phyloP scores from a whole-genome alignment of 2,888 invertebrate species.

The Hedychridium roseum region DNA sequence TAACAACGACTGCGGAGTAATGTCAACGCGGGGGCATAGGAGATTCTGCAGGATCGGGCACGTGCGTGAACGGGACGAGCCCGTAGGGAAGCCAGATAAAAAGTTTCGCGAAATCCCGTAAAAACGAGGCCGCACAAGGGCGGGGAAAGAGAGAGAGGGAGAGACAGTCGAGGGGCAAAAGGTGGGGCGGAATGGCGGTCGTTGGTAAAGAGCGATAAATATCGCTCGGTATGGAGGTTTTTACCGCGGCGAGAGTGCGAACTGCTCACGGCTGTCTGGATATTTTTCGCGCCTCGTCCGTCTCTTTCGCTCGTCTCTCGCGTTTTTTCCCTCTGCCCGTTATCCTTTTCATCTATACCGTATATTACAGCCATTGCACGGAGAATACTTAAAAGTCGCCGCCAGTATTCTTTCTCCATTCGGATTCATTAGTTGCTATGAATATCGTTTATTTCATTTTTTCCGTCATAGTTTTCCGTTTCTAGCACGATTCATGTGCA shows the following conservation, averaged over 20 bases:
- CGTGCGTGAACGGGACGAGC: no score
- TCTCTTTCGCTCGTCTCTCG: constrained; percentile 9
- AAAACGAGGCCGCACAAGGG: constrained; percentile 11
- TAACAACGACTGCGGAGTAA: constrained; percentile 43
- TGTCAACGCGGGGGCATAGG: constrained; percentile 25
- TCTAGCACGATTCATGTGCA: no score
- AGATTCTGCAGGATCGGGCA: no score
- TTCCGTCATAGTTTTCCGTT: background rate
- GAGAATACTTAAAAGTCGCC: no score
- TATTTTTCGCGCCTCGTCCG: constrained; percentile 20
- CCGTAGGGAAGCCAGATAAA: constrained; percentile 31
- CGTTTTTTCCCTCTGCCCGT: constrained; percentile 1
- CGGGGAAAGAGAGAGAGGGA: background rate
- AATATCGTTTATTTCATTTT: background rate
- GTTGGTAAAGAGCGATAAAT: constrained; percentile 45
- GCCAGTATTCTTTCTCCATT: no score
- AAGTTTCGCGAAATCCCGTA: constrained; percentile 38
- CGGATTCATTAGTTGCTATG: no score
- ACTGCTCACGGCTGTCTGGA: constrained; percentile 24
- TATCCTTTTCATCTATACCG: no score
- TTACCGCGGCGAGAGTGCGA: constrained; percentile 40
- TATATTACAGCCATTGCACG: no score
- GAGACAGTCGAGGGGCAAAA: constrained; percentile 10
- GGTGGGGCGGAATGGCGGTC: constrained; percentile 1
- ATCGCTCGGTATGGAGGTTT: constrained; percentile 38